Conservation (phyloP, 2,888 invertebrate genomes). For the Dicranocentrus wangi region DNA sequence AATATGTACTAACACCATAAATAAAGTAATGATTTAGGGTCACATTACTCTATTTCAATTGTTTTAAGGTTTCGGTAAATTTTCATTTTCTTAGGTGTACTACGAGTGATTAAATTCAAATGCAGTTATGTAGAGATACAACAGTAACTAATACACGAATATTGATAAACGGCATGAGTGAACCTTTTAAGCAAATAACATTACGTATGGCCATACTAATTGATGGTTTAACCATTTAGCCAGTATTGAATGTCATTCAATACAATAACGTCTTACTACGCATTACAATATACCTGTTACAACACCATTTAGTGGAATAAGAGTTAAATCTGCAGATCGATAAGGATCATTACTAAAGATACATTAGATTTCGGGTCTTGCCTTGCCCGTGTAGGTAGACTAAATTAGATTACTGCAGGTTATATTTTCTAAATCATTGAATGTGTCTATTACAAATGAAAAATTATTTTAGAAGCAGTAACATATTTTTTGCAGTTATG, state of each 20-base stretch:
- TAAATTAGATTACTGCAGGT: slow-evolving; percentile 9
- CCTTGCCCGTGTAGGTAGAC: neutral
- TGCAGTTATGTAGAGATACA: too few species aligned
- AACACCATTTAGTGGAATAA: neutral
- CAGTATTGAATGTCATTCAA: neutral
- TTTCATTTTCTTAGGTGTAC: too few species aligned
- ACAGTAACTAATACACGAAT: too few species aligned
- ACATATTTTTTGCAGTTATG: too few species aligned
- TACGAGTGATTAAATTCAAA: too few species aligned
- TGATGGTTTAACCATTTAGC: neutral
- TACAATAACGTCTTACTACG: neutral
- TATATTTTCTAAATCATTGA: neutral
- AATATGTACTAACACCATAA: too few species aligned
- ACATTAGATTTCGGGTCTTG: neutral
- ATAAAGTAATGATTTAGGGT: too few species aligned
- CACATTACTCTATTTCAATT: too few species aligned
- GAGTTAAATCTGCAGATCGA: neutral
- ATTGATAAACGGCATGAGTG: neutral
- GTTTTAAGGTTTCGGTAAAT: too few species aligned
- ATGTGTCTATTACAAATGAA: too few species aligned
- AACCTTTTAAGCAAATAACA: neutral
- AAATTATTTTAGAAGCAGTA: too few species aligned
- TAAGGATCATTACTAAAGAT: neutral
- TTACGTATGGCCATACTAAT: neutral
- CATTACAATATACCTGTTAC: neutral